Evolutionary conservation across 2,888 invertebrate species (phyloP), one percentile per base, ranked within the genome.

Genomic region (Himalopsyche japonica): DNA sequence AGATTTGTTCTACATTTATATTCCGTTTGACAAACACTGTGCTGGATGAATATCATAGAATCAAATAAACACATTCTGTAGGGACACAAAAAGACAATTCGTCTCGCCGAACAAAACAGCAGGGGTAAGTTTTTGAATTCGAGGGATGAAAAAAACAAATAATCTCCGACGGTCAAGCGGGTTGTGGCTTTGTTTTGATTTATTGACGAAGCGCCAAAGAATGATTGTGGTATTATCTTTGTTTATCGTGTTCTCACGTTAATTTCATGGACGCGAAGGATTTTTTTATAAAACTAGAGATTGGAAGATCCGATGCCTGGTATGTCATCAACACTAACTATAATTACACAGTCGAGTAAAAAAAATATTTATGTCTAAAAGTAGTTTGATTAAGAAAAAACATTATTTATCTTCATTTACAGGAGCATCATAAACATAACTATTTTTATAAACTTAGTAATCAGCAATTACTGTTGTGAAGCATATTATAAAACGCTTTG

Each of bases 1-100:
- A 7, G 2, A 34, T 2, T 34, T 34, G 8, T 43, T 1, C 37
- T 12, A 8, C 37, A 10, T 43, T 43, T 43, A 10, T 12, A 43
- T 43, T 15, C 12, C 43, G 43, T 70, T 70, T 70, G 27, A 70
- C 10, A 70, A 27, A 4, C 70, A 15, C 70, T 70, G 70, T 15
- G 12, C 30, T 70, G 30, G 70, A 70, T 70, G 70, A 77, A 77
- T 77, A 77, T 77, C 43, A 77, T 37, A 77, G 77, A 77, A 77
- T 80, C 76, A 83, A 80, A 83, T 79, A 80, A 83, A 83, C 83
- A 80, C 57, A 57, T 81, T 79, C 32, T 48, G 64, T 79, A 79
- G 76, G 80, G 79, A 84, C 79, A 81, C 57, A 84, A 81, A 83
- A 77, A 77, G 81, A 84, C 76, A 70, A 82, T 84, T 82, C 82